Base-by-base conservation (phyloP, 2,797 vertebrate species). In the Schizothorax lantsangensis region DNA sequence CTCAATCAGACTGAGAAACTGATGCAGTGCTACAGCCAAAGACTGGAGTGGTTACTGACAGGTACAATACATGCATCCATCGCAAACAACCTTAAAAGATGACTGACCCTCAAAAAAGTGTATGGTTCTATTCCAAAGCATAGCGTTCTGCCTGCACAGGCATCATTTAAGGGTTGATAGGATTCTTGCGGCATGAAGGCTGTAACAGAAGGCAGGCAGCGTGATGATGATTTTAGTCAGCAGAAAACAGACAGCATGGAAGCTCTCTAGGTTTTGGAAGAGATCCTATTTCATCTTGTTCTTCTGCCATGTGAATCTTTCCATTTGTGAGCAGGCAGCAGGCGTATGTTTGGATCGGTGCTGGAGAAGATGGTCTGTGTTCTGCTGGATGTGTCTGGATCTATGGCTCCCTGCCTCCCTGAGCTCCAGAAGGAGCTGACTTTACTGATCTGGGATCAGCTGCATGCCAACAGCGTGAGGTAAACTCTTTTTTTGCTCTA, bases 361-460 rank as follows among this genome's bases (percentile, higher is more conserved):
- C 79, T 97, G 91, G 96, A 97, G 92, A 91, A 85, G 23, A 94
- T 91, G 0, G 91, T 97, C 10, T 97, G 96, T 87, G 52, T 97
- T 81, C 49, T 97, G 87, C 89, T 97, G 88, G 96, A 97, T 78
- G 93, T 94, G 0, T 97, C 97, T 0, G 96, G 96, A 64, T 97
- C 96, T 87, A 95, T 96, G 95, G 93, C 91, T 40, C 90, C 92
- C 0, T 87, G 90, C 84, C 90, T 96, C 88, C 87, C 89, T 47
- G 69, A 90, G 30, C 38, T 97, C 82, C 94, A 91, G 66, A 93
- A 89, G 66, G 95, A 92, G 71, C 90, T 97, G 72, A 40, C 91
- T 33, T 94, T 94, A 26, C 93, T 97, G 66, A 93, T 97, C 86
- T 97, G 96, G 96, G 97, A 97, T 52, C 96, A 97, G 89, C 94